phyloP scores from a whole-genome alignment of 2,797 vertebrate genomes.

The Hippocampus kuda region DNA sequence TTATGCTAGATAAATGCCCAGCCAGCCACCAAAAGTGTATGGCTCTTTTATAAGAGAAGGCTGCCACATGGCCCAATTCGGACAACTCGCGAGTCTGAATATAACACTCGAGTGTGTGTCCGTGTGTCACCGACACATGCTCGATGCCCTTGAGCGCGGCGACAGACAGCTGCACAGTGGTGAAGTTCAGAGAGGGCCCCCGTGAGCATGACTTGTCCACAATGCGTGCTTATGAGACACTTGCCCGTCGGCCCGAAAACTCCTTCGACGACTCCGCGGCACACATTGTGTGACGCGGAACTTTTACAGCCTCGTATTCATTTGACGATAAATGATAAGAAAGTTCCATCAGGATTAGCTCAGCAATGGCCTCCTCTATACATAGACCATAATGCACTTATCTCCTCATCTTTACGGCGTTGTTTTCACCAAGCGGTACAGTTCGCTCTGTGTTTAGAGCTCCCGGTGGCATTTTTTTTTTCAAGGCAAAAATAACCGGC shows the following conservation, averaged over 20 bases:
- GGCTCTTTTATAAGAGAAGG: constrained; percentile 46
- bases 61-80: constrained; percentile 49
- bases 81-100: constrained; percentile 47
- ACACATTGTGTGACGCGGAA: not conserved
- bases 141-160: constrained; percentile 43
- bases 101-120: constrained; percentile 23
- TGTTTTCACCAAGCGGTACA: not conserved
- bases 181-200: constrained; percentile 36
- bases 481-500: not conserved
- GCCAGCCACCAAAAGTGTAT: constrained; percentile 43
- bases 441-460: not conserved
- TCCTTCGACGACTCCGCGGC: constrained; percentile 28
- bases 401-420: not conserved
- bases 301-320: not conserved
- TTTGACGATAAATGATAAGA: not conserved
- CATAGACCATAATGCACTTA: not conserved
- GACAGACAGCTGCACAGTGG: constrained; percentile 54
- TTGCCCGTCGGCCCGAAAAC: constrained; percentile 34
- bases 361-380: not conserved
- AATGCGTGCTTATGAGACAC: constrained; percentile 24
- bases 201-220: constrained; percentile 30
- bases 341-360: constrained; percentile 1
- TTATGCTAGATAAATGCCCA: constrained; percentile 56
- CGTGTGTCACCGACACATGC: constrained; percentile 34
- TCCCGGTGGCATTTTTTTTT: not conserved